Conservation (phyloP, 2,888 invertebrate species). For the Chrysopilus asiliformis region DNA sequence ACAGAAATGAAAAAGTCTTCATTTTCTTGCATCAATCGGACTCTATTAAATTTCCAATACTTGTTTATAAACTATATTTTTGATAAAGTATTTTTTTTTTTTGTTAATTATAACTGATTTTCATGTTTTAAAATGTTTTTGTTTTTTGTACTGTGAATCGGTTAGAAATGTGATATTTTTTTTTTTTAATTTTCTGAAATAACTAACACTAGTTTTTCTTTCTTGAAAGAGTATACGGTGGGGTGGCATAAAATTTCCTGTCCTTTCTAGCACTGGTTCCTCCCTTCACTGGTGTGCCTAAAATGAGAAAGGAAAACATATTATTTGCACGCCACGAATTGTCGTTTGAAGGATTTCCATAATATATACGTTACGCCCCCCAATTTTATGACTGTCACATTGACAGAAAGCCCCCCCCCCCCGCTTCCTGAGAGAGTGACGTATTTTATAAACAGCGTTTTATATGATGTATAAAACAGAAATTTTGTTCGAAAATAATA, state of each 20-base stretch:
- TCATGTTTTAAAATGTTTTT: neutral
- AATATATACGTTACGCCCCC: too few species aligned
- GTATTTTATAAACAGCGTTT: too few species aligned
- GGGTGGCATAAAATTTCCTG: slow-evolving; percentile 29
- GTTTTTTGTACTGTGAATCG: too few species aligned
- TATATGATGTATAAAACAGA: too few species aligned
- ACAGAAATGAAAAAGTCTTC: neutral
- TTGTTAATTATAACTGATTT: neutral
- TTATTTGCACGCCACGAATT: too few species aligned
- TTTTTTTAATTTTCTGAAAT: neutral
- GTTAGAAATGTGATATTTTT: too few species aligned
- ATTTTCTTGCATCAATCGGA: neutral
- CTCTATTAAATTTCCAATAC: neutral
- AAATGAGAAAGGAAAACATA: slow-evolving; percentile 15
- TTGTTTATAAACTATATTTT: too few species aligned
- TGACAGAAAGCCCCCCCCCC: too few species aligned
- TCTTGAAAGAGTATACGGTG: slow-evolving; percentile 19
- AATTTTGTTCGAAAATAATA: neutral
- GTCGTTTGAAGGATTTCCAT: too few species aligned
- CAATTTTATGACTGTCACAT: too few species aligned
- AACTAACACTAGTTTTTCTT: slow-evolving; percentile 3
- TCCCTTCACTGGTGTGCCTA: slow-evolving; percentile 28
- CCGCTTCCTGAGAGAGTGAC: too few species aligned
- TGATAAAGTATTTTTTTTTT: too few species aligned
- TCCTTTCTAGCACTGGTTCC: slow-evolving; percentile 26